Evolutionary conservation across 2,888 invertebrate species (phyloP).

Genomic region (Litoditis marina): DNA sequence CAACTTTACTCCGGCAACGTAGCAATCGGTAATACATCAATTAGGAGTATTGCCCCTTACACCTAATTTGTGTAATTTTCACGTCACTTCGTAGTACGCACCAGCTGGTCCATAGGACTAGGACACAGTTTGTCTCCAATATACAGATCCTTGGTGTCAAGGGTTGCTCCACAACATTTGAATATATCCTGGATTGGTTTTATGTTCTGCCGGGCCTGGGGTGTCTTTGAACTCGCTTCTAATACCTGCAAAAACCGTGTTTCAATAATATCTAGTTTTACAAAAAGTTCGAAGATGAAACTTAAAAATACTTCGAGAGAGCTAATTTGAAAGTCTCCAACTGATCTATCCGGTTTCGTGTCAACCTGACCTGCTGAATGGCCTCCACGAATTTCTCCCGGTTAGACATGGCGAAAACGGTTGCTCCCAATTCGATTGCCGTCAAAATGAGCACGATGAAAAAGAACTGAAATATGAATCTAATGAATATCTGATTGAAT

Average conservation of each 20-base stretch:
- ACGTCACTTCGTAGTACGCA: constrained; percentile 5
- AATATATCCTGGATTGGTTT: constrained; percentile 54
- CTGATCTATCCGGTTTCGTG: too few species aligned
- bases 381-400: constrained; percentile 43
- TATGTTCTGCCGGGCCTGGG: constrained; percentile 42
- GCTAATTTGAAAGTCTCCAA: neutral
- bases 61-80: too few species aligned
- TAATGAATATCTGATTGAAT: too few species aligned
- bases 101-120: neutral
- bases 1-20: too few species aligned
- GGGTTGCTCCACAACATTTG: constrained; percentile 58
- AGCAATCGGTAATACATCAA: too few species aligned
- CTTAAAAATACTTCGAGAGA: too few species aligned
- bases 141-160: constrained; percentile 35
- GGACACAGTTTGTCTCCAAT: constrained; percentile 39
- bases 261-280: neutral
- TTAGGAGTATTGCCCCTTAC: too few species aligned
- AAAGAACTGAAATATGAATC: constrained; percentile 48
- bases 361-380: constrained; percentile 36
- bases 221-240: constrained; percentile 34
- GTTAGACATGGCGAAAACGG: constrained; percentile 50
- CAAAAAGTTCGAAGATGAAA: too few species aligned
- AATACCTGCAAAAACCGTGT: constrained; percentile 30
- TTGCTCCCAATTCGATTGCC: constrained; percentile 47
- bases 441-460: constrained; percentile 53